A percentile compares a stretch with the other conserved stretches of the same genome.
Evolutionary conservation across 2,113 vertebrate genomes (phyloP).

Genomic region (Scatophagus argus): DNA sequence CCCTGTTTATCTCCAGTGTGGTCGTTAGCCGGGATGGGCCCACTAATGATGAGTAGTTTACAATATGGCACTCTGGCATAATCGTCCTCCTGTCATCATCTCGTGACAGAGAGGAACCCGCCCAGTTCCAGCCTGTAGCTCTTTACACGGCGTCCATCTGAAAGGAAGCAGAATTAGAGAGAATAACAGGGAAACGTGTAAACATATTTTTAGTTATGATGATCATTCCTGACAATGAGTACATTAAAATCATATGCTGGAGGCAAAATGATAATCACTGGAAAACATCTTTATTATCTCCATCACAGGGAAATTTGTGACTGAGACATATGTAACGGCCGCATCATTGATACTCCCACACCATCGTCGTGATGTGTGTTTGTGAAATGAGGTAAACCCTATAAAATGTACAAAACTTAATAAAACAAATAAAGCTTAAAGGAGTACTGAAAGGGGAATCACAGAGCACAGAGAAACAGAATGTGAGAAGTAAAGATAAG

Average conservation of each 20-base stretch:
- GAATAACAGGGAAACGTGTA: conserved; percentile 33
- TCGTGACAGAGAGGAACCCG: conserved; percentile 59
- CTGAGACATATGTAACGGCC: conserved; percentile 50
- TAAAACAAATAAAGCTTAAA: conserved; percentile 68
- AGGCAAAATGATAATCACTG: conserved; percentile 55
- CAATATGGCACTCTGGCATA: conserved; percentile 77
- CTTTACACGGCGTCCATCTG: conserved; percentile 47
- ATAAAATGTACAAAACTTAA: conserved; percentile 39
- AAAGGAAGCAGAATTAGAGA: conserved; percentile 57
- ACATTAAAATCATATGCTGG: conserved; percentile 55
- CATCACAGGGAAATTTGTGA: conserved; percentile 36
- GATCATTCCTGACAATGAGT: conserved; percentile 39
- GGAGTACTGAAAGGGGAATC: conserved; percentile 55
- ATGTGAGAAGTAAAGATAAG: conserved; percentile 22
- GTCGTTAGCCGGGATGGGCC: conserved; percentile 76
- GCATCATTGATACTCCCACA: conserved; percentile 40
- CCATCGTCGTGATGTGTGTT: conserved; percentile 15
- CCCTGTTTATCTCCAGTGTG: conserved; percentile 73
- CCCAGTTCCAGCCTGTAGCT: conserved; percentile 67
- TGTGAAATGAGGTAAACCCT: conserved; percentile 2
- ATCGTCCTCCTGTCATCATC: conserved; percentile 72
- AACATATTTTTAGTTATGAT: conserved; percentile 44
- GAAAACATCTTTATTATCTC: conserved; percentile 52
- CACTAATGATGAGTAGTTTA: conserved; percentile 81
- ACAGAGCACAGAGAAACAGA: conserved; percentile 49